Conservation (phyloP, 2,113 vertebrate genomes). For the Hydrochoerus hydrochaeris region DNA sequence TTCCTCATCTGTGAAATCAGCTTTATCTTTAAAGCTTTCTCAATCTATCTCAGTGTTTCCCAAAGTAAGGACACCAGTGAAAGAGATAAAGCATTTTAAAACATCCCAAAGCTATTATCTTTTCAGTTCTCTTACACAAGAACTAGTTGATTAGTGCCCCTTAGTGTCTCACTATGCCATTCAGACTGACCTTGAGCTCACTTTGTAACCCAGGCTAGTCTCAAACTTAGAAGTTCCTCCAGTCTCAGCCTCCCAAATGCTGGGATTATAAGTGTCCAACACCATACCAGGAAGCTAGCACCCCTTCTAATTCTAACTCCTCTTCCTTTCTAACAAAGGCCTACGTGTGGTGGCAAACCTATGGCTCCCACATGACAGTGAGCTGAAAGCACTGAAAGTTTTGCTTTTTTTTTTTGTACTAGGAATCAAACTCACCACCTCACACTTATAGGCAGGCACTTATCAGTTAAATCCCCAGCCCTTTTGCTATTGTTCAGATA, state of each 20-base stretch:
- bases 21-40: neutral
- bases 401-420: too few relatives aligned
- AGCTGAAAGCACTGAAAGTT: neutral
- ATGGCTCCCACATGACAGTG: too few relatives aligned
- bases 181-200: too few relatives aligned
- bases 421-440: too few relatives aligned
- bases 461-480: too few relatives aligned
- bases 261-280: too few relatives aligned
- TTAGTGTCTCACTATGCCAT: too few relatives aligned
- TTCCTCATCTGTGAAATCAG: neutral
- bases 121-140: conserved; percentile 25
- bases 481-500: neutral
- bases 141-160: neutral
- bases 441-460: too few relatives aligned
- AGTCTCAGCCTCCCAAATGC: too few relatives aligned
- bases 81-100: conserved; percentile 40
- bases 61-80: neutral
- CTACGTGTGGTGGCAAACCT: neutral
- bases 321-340: neutral
- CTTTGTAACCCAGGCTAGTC: too few relatives aligned
- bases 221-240: too few relatives aligned
- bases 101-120: conserved; percentile 11
- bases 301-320: neutral
- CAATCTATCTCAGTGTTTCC: neutral
- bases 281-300: neutral